These are phyloP conservation scores for Latrodectus hesperus DNA, from an alignment of 2,888 invertebrate species.

Conservation along the genomic window DNA sequence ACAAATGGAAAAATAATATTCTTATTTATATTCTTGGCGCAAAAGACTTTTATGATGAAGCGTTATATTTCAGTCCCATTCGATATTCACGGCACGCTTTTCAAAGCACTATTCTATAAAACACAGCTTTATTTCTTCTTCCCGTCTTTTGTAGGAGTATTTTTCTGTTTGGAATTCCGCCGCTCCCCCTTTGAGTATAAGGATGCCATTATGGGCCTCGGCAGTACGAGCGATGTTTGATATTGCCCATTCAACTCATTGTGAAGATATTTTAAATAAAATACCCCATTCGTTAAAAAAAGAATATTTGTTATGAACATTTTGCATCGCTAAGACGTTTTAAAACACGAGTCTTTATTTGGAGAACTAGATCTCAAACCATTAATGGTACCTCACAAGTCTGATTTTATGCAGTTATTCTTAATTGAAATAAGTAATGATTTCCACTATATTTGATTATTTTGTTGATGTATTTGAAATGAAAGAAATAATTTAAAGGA, in stretches of 20 bases:
- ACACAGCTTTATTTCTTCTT: constrained; percentile 18
- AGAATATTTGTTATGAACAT: not conserved
- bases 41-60: constrained; percentile 40
- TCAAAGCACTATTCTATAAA: constrained; percentile 28
- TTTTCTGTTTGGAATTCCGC: constrained; percentile 3
- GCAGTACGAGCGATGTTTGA: not conserved
- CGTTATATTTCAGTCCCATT: constrained; percentile 19
- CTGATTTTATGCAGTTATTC: too few relatives aligned
- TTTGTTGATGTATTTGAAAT: too few relatives aligned
- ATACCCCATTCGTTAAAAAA: not conserved
- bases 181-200: not conserved
- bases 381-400: too few relatives aligned
- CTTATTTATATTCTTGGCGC: constrained; percentile 42
- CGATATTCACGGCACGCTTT: constrained; percentile 29
- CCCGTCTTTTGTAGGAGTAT: constrained; percentile 16
- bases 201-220: not conserved
- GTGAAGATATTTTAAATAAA: constrained; percentile 1
- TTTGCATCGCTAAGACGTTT: too few relatives aligned
- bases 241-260: not conserved
- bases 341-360: too few relatives aligned
- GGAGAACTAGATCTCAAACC: too few relatives aligned
- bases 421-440: too few relatives aligned
- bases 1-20: constrained; percentile 59
- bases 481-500: too few relatives aligned
- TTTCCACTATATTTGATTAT: too few relatives aligned